Base-by-base conservation (phyloP, 2,888 invertebrate species). In the Mythimna lalbum region DNA sequence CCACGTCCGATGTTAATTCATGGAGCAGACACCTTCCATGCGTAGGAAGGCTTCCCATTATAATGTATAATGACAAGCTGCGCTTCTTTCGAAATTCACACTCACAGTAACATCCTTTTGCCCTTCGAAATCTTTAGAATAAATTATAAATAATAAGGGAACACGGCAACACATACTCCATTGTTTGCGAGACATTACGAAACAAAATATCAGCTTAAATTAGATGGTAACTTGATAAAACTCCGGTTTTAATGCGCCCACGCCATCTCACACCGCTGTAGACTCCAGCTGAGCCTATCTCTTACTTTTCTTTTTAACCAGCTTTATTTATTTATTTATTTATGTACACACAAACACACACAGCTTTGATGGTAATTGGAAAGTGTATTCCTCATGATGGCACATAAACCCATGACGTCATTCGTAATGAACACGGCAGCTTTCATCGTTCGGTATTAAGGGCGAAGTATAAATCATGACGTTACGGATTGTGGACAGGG, bases 41-140 rank as follows among this genome's bases (percentile, higher is more conserved):
- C 89, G 90, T 91, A 88, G 90, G 90, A 81, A 78, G 86, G 77
- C 82, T 59, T 36, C 82, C 84, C 86, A 89, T 87, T 88, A 81
- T 84, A 86, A 87, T 87, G 77, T 83, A 85, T 86, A 89, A 89
- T 86, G 87, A 88, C 85, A 89, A 82, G 80, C 78, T 80, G 81
- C 69, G 75, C 78, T 87, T 83, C 85, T 87, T 88, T 87, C 81
- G 80, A 85, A 87, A 87, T 80, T 74, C 66, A 84, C 75, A 81
- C 82, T 77, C 77, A 43, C 79, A 59, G 67, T 63, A 49, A 82
- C 77, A 83, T 84, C 84, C 84, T 87, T 89, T 84, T 78, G 84
- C 86, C 82, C 86, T 82, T 73, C 77, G 70, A 70, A 76, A 82
- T 63, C 69, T 77, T 73, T 79, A 73, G 87, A 88, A 89, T 90